Conservation (phyloP, 1,140 invertebrate species). For the Oreohelix idahoensis region DNA sequence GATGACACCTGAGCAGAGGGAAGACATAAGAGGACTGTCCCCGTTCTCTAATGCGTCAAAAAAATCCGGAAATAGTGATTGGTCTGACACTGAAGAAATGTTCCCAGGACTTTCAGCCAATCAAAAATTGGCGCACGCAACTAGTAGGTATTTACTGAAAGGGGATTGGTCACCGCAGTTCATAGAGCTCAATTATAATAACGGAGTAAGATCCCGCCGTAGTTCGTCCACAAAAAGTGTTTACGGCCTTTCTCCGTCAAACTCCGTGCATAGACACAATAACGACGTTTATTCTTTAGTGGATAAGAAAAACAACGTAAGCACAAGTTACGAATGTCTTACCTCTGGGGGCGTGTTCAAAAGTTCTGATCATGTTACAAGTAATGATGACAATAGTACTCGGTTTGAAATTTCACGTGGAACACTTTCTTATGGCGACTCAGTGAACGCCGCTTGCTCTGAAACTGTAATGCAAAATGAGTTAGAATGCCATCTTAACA, state of each 20-base stretch:
- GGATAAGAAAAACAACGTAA: too few species aligned
- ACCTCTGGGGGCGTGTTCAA: too few species aligned
- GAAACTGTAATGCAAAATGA: too few species aligned
- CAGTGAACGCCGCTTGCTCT: too few species aligned
- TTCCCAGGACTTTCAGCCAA: not conserved
- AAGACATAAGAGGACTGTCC: not conserved
- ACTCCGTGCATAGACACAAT: not conserved
- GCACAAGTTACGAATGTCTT: too few species aligned
- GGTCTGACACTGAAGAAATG: not conserved
- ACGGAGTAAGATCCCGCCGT: not conserved
- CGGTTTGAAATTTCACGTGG: too few species aligned
- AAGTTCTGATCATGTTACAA: not conserved
- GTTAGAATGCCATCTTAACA: too few species aligned
- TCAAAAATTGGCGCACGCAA: not conserved
- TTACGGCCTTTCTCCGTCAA: not conserved
- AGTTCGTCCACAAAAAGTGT: not conserved
- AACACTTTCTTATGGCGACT: too few species aligned
- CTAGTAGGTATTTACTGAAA: constrained; percentile 10
- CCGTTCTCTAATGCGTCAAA: not conserved
- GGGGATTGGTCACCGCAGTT: constrained; percentile 26
- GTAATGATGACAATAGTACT: not conserved
- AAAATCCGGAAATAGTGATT: constrained; percentile 18
- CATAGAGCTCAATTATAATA: constrained; percentile 1
- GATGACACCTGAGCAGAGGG: not conserved
- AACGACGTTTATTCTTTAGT: not conserved